Percentiles rank a stretch among this genome's conserved stretches.
Conservation (phyloP, 1,140 invertebrate species). For the Ephestia elutella region DNA sequence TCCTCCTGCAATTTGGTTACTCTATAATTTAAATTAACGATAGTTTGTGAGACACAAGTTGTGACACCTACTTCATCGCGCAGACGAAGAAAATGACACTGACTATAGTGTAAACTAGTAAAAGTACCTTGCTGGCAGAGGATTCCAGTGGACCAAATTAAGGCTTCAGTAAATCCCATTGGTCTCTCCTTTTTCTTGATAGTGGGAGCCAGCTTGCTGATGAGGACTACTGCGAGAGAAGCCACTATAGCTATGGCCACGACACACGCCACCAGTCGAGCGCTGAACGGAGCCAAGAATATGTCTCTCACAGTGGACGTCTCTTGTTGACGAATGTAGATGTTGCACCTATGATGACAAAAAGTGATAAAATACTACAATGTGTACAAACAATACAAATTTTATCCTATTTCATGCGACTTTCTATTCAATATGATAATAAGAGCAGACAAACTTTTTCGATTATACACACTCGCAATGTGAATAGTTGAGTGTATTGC, state of each 20-base stretch:
- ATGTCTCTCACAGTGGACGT: slow-evolving; percentile 77
- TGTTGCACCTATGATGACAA: slow-evolving; percentile 73
- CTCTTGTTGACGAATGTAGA: slow-evolving; percentile 78
- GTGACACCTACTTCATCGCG: no score
- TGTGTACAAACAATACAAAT: no score
- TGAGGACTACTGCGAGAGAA: slow-evolving; percentile 67
- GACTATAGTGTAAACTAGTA: no score
- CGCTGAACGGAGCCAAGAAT: slow-evolving; percentile 77
- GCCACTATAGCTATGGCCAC: slow-evolving; percentile 70
- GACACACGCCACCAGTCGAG: slow-evolving; percentile 72
- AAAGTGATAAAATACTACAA: no score
- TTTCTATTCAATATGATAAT: no score
- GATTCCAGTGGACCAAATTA: slow-evolving; percentile 77
- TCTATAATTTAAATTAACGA: no score
- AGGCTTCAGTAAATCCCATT: slow-evolving; percentile 72
- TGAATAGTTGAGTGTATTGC: no score
- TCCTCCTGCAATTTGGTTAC: slow-evolving; percentile 69
- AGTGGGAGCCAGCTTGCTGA: slow-evolving; percentile 50
- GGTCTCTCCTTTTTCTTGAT: slow-evolving; percentile 34
- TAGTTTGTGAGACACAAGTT: no score
- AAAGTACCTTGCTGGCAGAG: slow-evolving; percentile 77
- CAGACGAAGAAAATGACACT: no score
- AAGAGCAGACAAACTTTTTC: no score
- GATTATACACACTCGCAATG: no score
- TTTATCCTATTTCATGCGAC: no score